These are phyloP conservation scores for Palythoa caribaeorum DNA, from an alignment of 92 coral and sea anemone species.

Conservation along the genomic window DNA sequence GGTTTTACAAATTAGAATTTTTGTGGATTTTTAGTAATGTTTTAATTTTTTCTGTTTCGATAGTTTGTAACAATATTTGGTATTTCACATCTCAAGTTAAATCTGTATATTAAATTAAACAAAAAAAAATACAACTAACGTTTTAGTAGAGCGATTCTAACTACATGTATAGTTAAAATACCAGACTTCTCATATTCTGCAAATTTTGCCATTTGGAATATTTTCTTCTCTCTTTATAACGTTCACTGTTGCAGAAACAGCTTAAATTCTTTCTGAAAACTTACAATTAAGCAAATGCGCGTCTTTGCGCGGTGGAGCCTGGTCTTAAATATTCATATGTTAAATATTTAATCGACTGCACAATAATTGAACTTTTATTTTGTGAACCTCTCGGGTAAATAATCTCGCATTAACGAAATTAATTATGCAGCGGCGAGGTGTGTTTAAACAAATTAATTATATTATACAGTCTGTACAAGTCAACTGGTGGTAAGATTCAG, in stretches of 20 bases:
- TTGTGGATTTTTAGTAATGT: no score
- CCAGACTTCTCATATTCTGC: no score
- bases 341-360: neutral
- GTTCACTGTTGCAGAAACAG: neutral
- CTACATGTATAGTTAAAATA: no score
- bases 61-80: no score
- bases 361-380: neutral
- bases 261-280: neutral
- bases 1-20: no score
- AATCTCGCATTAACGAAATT: neutral
- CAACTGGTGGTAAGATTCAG: neutral
- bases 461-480: neutral
- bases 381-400: neutral
- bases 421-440: neutral
- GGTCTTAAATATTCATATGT: neutral
- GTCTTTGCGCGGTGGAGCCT: neutral
- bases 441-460: neutral
- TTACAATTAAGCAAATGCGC: neutral
- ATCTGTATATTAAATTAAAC: no score
- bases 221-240: no score
- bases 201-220: neutral
- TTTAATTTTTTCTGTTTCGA: no score
- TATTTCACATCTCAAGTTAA: no score
- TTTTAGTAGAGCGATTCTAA: no score
- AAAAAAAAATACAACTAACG: no score